phyloP scores from a whole-genome alignment of 1,140 invertebrate species.

The Lycorma delicatula region DNA sequence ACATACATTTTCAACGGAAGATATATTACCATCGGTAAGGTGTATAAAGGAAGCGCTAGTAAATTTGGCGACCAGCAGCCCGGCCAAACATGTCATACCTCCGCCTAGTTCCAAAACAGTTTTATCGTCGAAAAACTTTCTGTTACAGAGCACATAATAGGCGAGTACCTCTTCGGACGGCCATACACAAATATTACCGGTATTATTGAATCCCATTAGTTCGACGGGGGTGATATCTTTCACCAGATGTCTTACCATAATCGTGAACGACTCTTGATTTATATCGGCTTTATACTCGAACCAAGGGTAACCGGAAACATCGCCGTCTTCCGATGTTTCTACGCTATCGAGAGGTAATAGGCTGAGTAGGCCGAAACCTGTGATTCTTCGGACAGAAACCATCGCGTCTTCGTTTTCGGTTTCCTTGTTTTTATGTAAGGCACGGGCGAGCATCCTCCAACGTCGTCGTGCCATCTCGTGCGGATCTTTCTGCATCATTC shows the following conservation, averaged over 20 bases:
- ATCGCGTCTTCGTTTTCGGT: conserved; percentile 28
- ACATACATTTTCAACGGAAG: conserved; percentile 64
- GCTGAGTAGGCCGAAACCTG: conserved; percentile 45
- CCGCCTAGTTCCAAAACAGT: conserved; percentile 70
- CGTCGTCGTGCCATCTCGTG: conserved; percentile 46
- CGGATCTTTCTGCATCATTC: too few relatives aligned
- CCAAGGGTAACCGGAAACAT: conserved; percentile 36
- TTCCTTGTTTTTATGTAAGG: conserved; percentile 41
- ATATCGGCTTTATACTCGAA: conserved; percentile 46
- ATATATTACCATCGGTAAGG: conserved; percentile 70
- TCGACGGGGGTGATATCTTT: conserved; percentile 56
- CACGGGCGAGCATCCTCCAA: conserved; percentile 59
- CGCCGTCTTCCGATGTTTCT: not conserved
- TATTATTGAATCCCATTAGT: conserved; percentile 80
- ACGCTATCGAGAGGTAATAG: conserved; percentile 31
- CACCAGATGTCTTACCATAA: conserved; percentile 49
- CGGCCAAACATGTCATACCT: conserved; percentile 77
- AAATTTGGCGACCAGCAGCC: conserved; percentile 63
- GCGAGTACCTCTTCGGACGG: conserved; percentile 79
- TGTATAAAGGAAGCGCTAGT: conserved; percentile 47
- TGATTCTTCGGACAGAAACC: conserved; percentile 45
- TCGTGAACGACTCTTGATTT: conserved; percentile 38
- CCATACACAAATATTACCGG: conserved; percentile 86
- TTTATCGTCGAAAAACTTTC: conserved; percentile 48
- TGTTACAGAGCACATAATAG: conserved; percentile 61